phyloP scores from a whole-genome alignment of 2,888 invertebrate genomes.

The Clepsis dumicolana region DNA sequence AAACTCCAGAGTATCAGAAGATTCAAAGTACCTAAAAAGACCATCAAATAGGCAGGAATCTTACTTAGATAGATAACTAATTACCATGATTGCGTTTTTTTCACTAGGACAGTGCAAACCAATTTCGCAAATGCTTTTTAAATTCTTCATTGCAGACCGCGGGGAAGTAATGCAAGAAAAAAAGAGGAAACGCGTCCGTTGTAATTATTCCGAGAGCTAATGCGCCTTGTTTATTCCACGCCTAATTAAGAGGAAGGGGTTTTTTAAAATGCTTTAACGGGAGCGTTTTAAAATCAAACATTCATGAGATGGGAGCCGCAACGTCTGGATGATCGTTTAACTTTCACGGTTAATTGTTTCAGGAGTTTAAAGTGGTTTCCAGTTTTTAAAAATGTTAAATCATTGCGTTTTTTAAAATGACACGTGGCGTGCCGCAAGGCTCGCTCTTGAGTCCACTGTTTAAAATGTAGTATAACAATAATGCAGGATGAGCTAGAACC shows the following conservation, averaged over 20 bases:
- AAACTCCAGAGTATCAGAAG: too few species aligned
- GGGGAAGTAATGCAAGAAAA: constrained; percentile 64
- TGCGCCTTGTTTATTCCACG: constrained; percentile 84
- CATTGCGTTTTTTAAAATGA: constrained; percentile 8
- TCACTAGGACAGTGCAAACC: constrained; percentile 65
- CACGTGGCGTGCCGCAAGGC: constrained; percentile 51
- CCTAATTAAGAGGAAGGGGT: constrained; percentile 83
- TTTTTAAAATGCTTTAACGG: constrained; percentile 72
- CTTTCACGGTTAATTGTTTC: constrained; percentile 39
- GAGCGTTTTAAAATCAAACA: constrained; percentile 77
- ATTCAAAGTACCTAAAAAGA: constrained; percentile 19
- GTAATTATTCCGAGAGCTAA: constrained; percentile 84
- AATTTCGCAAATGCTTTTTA: constrained; percentile 81
- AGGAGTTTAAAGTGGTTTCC: constrained; percentile 16
- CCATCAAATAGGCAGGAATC: constrained; percentile 44
- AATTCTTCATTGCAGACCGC: constrained; percentile 78
- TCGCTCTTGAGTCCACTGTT: constrained; percentile 43
- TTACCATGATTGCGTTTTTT: constrained; percentile 53
- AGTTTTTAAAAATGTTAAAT: constrained; percentile 34
- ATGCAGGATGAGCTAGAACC: background rate
- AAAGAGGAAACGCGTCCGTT: constrained; percentile 64
- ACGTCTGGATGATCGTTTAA: constrained; percentile 59
- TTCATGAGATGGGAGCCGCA: constrained; percentile 72
- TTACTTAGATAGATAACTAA: constrained; percentile 43
- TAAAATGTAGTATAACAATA: constrained; percentile 14